Percentiles rank a stretch among this genome's conserved stretches.
These are phyloP conservation scores for Pseudochirops corinnae DNA, from an alignment of 2,797 vertebrate species.

Conservation along the genomic window DNA sequence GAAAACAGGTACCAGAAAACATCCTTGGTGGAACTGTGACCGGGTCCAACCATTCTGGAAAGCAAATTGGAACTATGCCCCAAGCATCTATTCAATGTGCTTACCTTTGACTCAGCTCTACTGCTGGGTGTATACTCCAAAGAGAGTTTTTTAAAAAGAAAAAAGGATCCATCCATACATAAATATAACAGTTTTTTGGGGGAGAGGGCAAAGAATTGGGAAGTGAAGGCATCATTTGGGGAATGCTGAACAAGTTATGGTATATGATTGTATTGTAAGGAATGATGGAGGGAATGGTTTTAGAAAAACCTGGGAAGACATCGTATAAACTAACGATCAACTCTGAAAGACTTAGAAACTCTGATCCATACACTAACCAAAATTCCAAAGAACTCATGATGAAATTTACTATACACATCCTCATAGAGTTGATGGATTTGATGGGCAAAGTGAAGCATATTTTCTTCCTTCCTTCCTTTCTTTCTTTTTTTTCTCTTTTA, in stretches of 20 bases:
- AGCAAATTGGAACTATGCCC: background rate
- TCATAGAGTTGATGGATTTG: background rate
- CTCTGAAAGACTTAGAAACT: background rate
- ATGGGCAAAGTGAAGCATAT: background rate
- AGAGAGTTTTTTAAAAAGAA: background rate
- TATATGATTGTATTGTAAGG: background rate
- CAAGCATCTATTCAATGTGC: no score
- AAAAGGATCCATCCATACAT: background rate
- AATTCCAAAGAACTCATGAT: background rate
- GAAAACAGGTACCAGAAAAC: background rate
- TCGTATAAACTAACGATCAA: background rate
- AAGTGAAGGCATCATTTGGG: background rate
- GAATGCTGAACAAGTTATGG: no score
- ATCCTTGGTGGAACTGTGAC: background rate
- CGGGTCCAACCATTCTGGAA: background rate
- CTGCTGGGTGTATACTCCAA: background rate
- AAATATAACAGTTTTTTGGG: background rate
- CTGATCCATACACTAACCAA: background rate
- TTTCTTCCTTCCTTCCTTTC: background rate
- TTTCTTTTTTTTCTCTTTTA: background rate
- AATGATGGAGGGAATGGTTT: background rate
- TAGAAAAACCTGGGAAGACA: background rate
- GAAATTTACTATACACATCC: background rate
- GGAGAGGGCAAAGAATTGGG: background rate
- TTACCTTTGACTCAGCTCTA: background rate